Evolutionary conservation across 2,113 vertebrate species (phyloP), one percentile per base, ranked within the genome.

Genomic region (Hippocampus abdominalis): DNA sequence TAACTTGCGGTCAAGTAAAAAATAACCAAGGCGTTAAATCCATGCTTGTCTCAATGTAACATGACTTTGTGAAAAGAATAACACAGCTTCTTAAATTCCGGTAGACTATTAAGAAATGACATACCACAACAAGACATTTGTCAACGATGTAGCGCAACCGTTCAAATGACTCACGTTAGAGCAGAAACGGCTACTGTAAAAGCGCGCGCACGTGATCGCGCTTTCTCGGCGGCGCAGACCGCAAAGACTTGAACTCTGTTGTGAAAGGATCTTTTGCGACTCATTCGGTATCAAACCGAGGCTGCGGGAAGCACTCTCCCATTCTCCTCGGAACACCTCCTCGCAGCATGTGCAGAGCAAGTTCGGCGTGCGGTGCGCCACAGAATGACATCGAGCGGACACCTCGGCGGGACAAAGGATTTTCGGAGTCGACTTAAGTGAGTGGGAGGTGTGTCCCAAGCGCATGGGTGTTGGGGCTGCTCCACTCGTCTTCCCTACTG

Each of bases 361-460:
- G 51, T 85, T 64, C 16, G 13, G 80, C 80, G 76, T 78, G 40
- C 11, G 69, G 64, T 40, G 77, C 78, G 69, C 56, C 25, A 60
- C 21, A 27, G 3, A 36, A 40, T 21, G 7, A 36, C 12, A 10
- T 12, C 8, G 3, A 61, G 29, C 60, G 20, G 60, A 13, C 62
- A 3, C 62, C 21, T 63, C 13, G 1, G 64, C 29, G 70, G 68
- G 64, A 51, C 59, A 64, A 46, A 66, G 20, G 39, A 23, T 40
- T 16, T 23, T 13, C 2, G 23, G 54, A 13, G 15, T 39, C 61
- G 39, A 32, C 20, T 12, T 39, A 18, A 40, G 5, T 27, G 18
- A 67, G 23, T 27, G 9, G 44, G 46, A 46, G 21, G 29, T 29
- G 16, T n/a, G 27, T 40, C 20, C 61, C 61, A 8, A 39, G 27